Percentiles rank a stretch among this genome's conserved stretches.
phyloP scores from a whole-genome alignment of 2,888 invertebrate genomes.

The Cotesia congregata region DNA sequence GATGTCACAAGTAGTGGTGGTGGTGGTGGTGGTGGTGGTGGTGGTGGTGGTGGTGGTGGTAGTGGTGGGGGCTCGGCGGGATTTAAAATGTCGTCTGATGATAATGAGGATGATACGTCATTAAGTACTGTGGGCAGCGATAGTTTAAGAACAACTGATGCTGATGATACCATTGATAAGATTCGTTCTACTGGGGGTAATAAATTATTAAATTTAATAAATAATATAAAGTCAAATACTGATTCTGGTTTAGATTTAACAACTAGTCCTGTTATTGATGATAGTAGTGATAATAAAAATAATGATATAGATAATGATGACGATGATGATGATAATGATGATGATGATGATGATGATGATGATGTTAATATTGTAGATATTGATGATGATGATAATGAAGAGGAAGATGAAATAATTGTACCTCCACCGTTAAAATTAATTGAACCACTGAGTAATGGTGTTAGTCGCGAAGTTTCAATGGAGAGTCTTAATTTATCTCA shows the following conservation, averaged over 20 bases:
- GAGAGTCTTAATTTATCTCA: conserved; percentile 84
- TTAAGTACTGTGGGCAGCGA: conserved; percentile 64
- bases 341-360: conserved; percentile 53
- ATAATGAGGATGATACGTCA: conserved; percentile 72
- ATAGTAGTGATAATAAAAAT: conserved; percentile 60
- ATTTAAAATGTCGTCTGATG: conserved; percentile 75
- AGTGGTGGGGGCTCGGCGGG: conserved; percentile 75
- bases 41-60: conserved; percentile 52
- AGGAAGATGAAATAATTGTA: conserved; percentile 84
- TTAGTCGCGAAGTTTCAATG: conserved; percentile 84
- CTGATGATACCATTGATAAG: conserved; percentile 67
- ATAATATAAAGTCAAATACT: conserved; percentile 65
- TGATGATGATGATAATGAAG: conserved; percentile 73
- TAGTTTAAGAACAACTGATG: conserved; percentile 63
- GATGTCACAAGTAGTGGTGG: conserved; percentile 72
- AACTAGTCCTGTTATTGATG: conserved; percentile 64
- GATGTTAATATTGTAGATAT: conserved; percentile 59
- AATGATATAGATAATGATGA: conserved; percentile 52
- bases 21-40: conserved; percentile 46
- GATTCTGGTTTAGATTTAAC: conserved; percentile 66
- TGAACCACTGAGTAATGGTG: conserved; percentile 78
- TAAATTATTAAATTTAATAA: conserved; percentile 58
- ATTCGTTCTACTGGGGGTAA: conserved; percentile 58
- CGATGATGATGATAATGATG: conserved; percentile 66
- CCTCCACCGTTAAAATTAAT: conserved; percentile 87